Percentiles rank a stretch among this genome's conserved stretches.
Conservation (phyloP, 2,797 vertebrate genomes). For the Leucoraja ocellata region DNA sequence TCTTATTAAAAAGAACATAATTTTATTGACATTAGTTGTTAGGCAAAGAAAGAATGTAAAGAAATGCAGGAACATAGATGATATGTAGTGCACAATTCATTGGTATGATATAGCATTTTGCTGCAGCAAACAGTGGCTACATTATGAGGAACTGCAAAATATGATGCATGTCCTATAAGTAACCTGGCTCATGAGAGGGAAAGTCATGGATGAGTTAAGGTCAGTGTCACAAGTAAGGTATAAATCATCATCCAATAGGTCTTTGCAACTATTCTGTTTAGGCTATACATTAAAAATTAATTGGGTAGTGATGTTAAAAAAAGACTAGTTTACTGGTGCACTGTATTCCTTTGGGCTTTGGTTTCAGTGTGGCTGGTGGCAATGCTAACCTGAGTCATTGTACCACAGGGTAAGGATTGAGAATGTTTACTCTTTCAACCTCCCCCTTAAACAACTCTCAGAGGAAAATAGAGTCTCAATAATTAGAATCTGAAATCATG, state of each 20-base stretch:
- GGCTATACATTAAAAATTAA: slow-evolving; percentile 35
- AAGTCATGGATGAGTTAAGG: slow-evolving; percentile 22
- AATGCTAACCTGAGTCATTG: neutral
- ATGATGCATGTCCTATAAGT: slow-evolving; percentile 25
- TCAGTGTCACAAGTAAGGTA: slow-evolving; percentile 22
- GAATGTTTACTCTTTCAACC: slow-evolving; percentile 22
- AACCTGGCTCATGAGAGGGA: slow-evolving; percentile 23
- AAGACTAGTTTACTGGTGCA: slow-evolving; percentile 5
- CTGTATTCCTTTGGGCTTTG: slow-evolving; percentile 34
- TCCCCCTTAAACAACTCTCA: neutral
- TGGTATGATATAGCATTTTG: neutral
- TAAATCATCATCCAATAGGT: slow-evolving; percentile 32
- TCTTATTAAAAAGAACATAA: neutral
- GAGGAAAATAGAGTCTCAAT: neutral
- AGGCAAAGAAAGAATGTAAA: neutral
- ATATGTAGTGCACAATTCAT: neutral
- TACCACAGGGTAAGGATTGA: neutral
- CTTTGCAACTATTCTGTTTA: slow-evolving; percentile 11
- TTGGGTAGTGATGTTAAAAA: slow-evolving; percentile 23
- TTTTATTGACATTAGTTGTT: neutral
- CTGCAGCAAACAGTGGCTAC: neutral
- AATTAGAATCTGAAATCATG: neutral
- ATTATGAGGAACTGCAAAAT: neutral
- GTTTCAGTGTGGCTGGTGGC: slow-evolving; percentile 3
- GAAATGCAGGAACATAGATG: neutral